These are phyloP conservation scores for Phyllopteryx taeniolatus DNA, from an alignment of 2,113 vertebrate species.

Conservation along the genomic window DNA sequence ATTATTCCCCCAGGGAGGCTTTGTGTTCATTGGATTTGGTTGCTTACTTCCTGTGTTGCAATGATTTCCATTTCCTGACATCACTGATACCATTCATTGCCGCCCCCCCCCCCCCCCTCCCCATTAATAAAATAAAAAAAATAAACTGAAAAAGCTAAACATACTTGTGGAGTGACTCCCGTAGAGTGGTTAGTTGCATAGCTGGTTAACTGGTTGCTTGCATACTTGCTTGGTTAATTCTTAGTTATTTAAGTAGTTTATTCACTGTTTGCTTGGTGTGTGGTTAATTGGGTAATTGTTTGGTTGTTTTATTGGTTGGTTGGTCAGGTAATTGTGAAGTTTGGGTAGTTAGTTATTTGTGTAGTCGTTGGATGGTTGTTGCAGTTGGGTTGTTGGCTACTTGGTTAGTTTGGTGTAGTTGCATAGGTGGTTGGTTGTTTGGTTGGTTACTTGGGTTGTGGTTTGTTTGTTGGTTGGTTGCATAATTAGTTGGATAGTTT, in stretches of 20 bases:
- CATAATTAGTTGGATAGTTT: not conserved
- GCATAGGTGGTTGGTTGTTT: not conserved
- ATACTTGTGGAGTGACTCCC: too few relatives aligned
- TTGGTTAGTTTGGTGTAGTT: not conserved
- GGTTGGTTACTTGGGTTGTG: not conserved
- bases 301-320: too few relatives aligned
- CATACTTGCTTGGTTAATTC: too few relatives aligned
- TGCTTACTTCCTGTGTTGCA: not conserved
- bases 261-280: too few relatives aligned
- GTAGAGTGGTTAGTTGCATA: not conserved
- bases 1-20: not conserved
- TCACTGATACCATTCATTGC: not conserved
- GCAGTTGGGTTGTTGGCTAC: not conserved
- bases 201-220: conserved; percentile 1
- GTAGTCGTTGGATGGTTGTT: not conserved
- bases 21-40: not conserved
- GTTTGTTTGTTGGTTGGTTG: not conserved
- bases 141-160: not conserved
- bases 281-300: too few relatives aligned
- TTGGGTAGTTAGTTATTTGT: too few relatives aligned
- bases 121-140: not conserved
- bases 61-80: not conserved
- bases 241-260: too few relatives aligned
- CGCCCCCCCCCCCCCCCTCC: too few relatives aligned
- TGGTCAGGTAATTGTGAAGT: too few relatives aligned